Percentiles rank a stretch among this genome's conserved stretches.
These are phyloP conservation scores for Amazona vittata DNA, from an alignment of 2,113 vertebrate species.

Conservation along the genomic window DNA sequence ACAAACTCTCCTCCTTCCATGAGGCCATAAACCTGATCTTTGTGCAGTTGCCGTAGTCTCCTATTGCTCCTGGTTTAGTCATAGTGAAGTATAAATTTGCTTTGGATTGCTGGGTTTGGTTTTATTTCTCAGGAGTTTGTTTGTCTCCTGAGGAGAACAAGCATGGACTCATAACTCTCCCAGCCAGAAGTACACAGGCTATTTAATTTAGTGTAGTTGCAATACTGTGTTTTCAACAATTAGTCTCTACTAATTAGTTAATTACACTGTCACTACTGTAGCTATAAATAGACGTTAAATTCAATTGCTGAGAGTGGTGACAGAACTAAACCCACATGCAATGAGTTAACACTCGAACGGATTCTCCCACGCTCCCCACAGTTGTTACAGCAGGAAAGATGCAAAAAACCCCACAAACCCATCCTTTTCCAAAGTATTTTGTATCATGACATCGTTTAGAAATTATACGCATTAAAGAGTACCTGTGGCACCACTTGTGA, in stretches of 20 bases:
- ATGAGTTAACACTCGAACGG: not conserved
- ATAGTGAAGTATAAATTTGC: not conserved
- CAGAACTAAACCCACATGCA: not conserved
- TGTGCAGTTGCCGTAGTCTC: not conserved
- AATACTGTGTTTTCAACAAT: slow-evolving; percentile 26
- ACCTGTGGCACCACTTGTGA: not conserved
- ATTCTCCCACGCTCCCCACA: not conserved
- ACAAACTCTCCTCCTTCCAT: not conserved
- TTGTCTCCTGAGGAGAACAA: not conserved
- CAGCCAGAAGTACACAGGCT: not conserved
- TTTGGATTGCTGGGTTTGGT: not conserved
- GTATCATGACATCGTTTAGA: not conserved
- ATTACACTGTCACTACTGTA: slow-evolving; percentile 1
- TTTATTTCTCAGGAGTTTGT: not conserved
- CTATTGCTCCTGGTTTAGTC: not conserved
- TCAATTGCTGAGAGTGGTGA: not conserved
- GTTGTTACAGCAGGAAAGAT: not conserved
- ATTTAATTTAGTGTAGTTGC: slow-evolving; percentile 12
- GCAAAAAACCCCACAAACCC: not conserved
- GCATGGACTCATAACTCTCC: not conserved
- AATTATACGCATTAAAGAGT: not conserved
- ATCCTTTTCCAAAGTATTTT: not conserved
- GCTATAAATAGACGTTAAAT: slow-evolving; percentile 10
- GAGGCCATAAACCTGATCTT: not conserved
- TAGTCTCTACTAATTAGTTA: slow-evolving; percentile 47